phyloP scores from a whole-genome alignment of 1,140 invertebrate species.

The Adoxophyes honmai region DNA sequence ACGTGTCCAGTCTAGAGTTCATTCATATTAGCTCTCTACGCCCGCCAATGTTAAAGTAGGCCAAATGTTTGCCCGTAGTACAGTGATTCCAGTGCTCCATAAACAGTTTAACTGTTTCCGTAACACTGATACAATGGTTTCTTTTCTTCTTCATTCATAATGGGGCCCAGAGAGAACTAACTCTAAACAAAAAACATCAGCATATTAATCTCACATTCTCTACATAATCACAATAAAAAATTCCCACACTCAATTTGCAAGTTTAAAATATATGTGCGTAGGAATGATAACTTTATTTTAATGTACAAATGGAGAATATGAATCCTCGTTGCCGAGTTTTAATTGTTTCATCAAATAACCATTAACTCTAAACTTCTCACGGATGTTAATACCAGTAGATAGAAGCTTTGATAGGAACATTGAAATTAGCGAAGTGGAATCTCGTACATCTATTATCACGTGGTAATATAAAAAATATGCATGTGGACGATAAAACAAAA shows the following conservation, averaged over 20 bases:
- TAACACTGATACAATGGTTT: neutral
- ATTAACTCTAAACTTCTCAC: neutral
- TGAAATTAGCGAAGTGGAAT: conserved; percentile 1
- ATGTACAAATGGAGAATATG: neutral
- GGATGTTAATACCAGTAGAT: neutral
- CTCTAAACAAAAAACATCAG: conserved; percentile 3
- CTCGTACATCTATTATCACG: neutral
- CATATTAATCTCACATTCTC: conserved; percentile 1
- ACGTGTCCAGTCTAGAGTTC: neutral
- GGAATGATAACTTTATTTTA: neutral
- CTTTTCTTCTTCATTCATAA: neutral
- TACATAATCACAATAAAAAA: neutral
- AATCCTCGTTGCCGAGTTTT: neutral
- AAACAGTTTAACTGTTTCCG: neutral
- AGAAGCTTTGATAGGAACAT: conserved; percentile 4
- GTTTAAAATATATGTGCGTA: neutral
- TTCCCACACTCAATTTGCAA: conserved; percentile 6
- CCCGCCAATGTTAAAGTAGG: neutral
- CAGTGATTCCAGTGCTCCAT: neutral
- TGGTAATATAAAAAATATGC: conserved; percentile 1
- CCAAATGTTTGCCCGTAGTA: neutral
- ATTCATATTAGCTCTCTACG: neutral
- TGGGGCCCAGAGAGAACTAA: neutral
- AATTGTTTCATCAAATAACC: neutral
- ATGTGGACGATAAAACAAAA: conserved; percentile 5